Conservation (phyloP, 2,113 vertebrate species). For the Ammodytes marinus region DNA sequence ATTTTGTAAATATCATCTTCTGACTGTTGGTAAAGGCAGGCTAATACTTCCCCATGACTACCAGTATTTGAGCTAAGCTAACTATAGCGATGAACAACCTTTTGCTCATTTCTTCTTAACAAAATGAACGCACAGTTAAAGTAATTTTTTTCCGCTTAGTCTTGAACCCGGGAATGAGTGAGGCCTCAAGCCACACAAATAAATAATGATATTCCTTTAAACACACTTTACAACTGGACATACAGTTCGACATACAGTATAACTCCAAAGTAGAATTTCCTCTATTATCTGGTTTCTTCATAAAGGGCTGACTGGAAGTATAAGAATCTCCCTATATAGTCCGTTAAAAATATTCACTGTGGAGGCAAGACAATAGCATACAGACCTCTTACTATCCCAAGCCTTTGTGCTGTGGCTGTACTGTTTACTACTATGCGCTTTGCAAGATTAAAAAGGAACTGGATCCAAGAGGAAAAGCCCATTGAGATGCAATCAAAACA, state of each 20-base stretch:
- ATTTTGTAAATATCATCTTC: too few species aligned
- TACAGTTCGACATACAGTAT: slow-evolving; percentile 18
- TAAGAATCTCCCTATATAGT: slow-evolving; percentile 39
- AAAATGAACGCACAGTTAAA: too few species aligned
- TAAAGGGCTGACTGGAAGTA: neutral
- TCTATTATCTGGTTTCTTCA: slow-evolving; percentile 14
- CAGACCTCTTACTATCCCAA: slow-evolving; percentile 33
- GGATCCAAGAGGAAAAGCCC: slow-evolving; percentile 63
- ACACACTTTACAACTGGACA: slow-evolving; percentile 5
- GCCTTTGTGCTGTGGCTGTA: slow-evolving; percentile 35
- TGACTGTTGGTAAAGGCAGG: too few species aligned
- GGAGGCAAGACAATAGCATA: slow-evolving; percentile 45
- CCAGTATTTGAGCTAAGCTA: too few species aligned
- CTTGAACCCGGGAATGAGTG: too few species aligned
- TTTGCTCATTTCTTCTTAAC: too few species aligned
- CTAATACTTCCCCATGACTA: too few species aligned
- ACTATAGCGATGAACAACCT: too few species aligned
- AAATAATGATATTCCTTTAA: neutral
- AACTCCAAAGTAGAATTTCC: slow-evolving; percentile 21
- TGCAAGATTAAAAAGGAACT: slow-evolving; percentile 62
- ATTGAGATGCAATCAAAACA: slow-evolving; percentile 74
- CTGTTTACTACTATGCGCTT: slow-evolving; percentile 32
- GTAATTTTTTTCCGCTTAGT: too few species aligned
- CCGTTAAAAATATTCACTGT: slow-evolving; percentile 47
- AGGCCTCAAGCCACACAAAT: too few species aligned